Evolutionary conservation across 2,797 vertebrate genomes (phyloP).

Genomic region (Syncerus caffer): DNA sequence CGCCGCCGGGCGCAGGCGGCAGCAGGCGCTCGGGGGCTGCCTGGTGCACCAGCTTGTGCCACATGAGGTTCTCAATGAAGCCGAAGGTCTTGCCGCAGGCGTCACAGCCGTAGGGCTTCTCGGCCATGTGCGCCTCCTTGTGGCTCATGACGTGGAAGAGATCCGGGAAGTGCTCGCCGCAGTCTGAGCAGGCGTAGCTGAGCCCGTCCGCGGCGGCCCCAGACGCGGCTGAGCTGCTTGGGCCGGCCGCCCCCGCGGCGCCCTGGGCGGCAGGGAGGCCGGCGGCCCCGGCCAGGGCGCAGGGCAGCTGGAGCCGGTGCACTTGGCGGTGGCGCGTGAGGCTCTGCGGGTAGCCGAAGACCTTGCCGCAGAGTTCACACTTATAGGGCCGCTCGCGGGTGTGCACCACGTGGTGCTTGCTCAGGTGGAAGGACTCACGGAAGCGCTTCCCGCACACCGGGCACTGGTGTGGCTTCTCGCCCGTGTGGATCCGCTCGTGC

Average conservation of each 20-base stretch:
- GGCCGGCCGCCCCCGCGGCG: slow-evolving; percentile 61
- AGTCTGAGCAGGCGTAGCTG: slow-evolving; percentile 81
- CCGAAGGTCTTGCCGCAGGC: slow-evolving; percentile 88
- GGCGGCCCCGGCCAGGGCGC: slow-evolving; percentile 88
- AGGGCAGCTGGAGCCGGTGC: slow-evolving; percentile 89
- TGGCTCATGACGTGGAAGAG: slow-evolving; percentile 90
- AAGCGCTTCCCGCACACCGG: slow-evolving; percentile 95
- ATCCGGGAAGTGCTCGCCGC: slow-evolving; percentile 82
- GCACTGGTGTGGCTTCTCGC: slow-evolving; percentile 96
- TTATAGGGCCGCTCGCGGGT: slow-evolving; percentile 96
- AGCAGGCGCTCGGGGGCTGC: slow-evolving; percentile 75
- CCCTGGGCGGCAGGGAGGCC: slow-evolving; percentile 84
- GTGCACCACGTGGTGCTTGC: slow-evolving; percentile 97
- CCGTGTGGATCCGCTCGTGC: slow-evolving; percentile 94
- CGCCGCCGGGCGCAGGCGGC: not conserved
- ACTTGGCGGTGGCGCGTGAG: slow-evolving; percentile 94
- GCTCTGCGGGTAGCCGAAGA: slow-evolving; percentile 97
- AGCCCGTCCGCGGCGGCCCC: slow-evolving; percentile 78
- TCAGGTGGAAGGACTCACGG: slow-evolving; percentile 95
- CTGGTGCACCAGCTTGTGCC: slow-evolving; percentile 84
- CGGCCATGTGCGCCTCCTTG: slow-evolving; percentile 93
- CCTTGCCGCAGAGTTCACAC: slow-evolving; percentile 94
- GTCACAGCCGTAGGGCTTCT: slow-evolving; percentile 94
- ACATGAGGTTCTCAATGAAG: slow-evolving; percentile 85
- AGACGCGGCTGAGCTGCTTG: not conserved